Evolutionary conservation across 1,140 invertebrate species (phyloP), one percentile per base, ranked within the genome.

Genomic region (Heliconius hewitsoni): DNA sequence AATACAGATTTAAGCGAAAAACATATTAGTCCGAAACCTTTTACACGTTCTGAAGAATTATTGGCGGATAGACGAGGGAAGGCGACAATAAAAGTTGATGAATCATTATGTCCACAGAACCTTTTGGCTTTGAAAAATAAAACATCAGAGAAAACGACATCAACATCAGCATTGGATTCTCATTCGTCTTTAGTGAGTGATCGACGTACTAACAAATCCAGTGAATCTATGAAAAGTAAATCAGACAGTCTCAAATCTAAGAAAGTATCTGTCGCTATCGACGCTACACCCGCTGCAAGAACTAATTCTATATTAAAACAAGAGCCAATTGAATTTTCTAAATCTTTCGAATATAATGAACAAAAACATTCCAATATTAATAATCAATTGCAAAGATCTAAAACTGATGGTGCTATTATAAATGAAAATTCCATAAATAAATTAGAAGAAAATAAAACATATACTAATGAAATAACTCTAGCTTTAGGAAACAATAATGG

Each of bases 201-300:
- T 81, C 93, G 89, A 82, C 78, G 85, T 23, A 85, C 85, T 23
- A 84, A 83, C 23, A 94, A 95, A 85, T 95, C 94, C 23, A 90
- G 55, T 60, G 93, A 95, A 73, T 95, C 93, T 8, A 81, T 95
- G 46, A 91, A 90, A 88, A 94, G 93, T 73, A 91, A 94, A 83
- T 92, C 87, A 71, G 91, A 94, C 73, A 95, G 93, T 87, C 83
- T 93, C 46, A 95, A 95, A 82, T 92, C 95, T 0, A 95, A 95
- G 60, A 97, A 97, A 91, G 96, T 97, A 8, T 97, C 96, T 0
- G 96, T 97, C n/a, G 97, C 96, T 1, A 95, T 97, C 23, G 97
- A 97, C 91, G 97, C 97, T 0, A 97, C 97, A 9, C 96, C 97
- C 37, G 95, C 96, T 6, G 96, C 96, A 2, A 95, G 97, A 81